These are phyloP conservation scores for Drosophila barbarae DNA, from an alignment of 2,888 invertebrate genomes.

Conservation along the genomic window DNA sequence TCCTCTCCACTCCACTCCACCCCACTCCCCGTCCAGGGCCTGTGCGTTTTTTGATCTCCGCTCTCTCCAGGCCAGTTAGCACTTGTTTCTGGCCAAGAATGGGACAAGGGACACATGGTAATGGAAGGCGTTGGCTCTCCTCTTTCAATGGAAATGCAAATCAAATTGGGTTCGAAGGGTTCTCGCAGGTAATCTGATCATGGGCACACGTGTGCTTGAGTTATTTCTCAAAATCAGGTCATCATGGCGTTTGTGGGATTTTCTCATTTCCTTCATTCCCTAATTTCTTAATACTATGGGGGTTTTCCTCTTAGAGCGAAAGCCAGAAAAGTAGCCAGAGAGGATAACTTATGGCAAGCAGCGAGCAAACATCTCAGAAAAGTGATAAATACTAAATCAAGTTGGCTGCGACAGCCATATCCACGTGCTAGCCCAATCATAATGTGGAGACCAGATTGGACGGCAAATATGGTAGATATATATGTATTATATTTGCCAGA, in stretches of 20 bases:
- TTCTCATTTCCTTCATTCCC: conserved; percentile 1
- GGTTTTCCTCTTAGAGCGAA: not conserved
- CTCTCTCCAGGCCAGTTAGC: conserved; percentile 20
- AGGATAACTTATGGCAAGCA: not conserved
- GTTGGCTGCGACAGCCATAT: conserved; percentile 17
- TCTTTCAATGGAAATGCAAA: conserved; percentile 29
- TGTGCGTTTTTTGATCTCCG: conserved; percentile 19
- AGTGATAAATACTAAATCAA: conserved; percentile 24
- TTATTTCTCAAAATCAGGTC: conserved; percentile 2
- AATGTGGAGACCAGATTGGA: conserved; percentile 18
- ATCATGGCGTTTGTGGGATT: not conserved
- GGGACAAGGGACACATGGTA: not conserved
- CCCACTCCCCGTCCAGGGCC: not conserved
- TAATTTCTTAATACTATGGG: not conserved
- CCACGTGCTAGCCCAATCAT: conserved; percentile 20
- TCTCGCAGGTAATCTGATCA: conserved; percentile 10
- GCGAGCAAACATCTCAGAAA: not conserved
- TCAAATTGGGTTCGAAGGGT: conserved; percentile 6
- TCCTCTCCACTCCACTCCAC: not conserved
- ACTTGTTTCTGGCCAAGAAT: conserved; percentile 6
- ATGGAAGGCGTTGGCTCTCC: conserved; percentile 3
- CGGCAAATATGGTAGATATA: conserved; percentile 18
- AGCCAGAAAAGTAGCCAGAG: not conserved
- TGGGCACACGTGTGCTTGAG: not conserved
- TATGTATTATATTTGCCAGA: conserved; percentile 7